Evolutionary conservation across 2,797 vertebrate genomes (phyloP).

Genomic region (Yasuhikotakia modesta): DNA sequence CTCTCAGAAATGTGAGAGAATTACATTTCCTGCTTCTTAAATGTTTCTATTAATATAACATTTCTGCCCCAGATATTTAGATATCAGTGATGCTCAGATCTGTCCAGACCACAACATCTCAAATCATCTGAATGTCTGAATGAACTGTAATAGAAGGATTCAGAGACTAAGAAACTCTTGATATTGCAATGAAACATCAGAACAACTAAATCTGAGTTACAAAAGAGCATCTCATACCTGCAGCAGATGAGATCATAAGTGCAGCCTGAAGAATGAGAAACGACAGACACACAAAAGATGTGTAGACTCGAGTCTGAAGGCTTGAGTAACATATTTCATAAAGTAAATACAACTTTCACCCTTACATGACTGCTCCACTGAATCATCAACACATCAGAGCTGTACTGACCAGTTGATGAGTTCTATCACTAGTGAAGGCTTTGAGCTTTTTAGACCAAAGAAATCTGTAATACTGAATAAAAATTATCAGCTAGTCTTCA

Average conservation of each 20-base stretch:
- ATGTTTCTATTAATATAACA: not conserved
- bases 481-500: too few species aligned
- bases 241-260: conserved; percentile 36
- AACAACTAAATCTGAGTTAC: too few species aligned
- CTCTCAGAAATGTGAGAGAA: not conserved
- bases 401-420: not conserved
- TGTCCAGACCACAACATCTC: too few species aligned
- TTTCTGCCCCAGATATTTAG: too few species aligned
- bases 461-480: too few species aligned
- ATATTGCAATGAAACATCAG: too few species aligned
- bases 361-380: not conserved
- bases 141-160: too few species aligned
- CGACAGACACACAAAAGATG: conserved; percentile 27
- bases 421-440: too few species aligned
- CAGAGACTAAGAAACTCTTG: too few species aligned
- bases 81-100: not conserved
- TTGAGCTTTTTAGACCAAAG: too few species aligned
- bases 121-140: too few species aligned
- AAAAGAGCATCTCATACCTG: not conserved
- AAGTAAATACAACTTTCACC: not conserved
- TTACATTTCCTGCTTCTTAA: not conserved
- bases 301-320: conserved; percentile 40
- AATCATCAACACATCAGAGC: not conserved
- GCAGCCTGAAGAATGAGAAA: conserved; percentile 24
- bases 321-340: not conserved